A percentile compares a stretch with the other conserved stretches of the same genome.
Evolutionary conservation across 2,888 invertebrate genomes (phyloP).

Genomic region (Drosophila falleni): DNA sequence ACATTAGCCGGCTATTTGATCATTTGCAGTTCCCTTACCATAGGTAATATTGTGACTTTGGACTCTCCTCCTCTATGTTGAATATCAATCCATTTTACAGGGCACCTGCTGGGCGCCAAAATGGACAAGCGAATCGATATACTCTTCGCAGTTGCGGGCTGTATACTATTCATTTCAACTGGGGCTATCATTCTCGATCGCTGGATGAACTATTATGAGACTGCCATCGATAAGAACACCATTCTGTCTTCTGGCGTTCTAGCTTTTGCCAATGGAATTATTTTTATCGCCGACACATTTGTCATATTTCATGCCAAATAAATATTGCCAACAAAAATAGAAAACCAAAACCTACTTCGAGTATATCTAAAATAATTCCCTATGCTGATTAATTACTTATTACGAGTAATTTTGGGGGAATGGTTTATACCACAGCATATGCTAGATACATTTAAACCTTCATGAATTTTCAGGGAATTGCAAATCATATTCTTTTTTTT

Average conservation of each 20-base stretch:
- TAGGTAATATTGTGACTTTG: slow-evolving; percentile 67
- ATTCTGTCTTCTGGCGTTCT: slow-evolving; percentile 71
- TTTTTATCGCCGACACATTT: slow-evolving; percentile 76
- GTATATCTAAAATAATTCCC: neutral
- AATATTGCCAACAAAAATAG: slow-evolving; percentile 17
- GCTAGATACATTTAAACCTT: neutral
- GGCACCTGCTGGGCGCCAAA: slow-evolving; percentile 67
- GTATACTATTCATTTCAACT: slow-evolving; percentile 71
- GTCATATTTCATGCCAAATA: slow-evolving; percentile 68
- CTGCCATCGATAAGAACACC: slow-evolving; percentile 63
- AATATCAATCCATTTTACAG: slow-evolving; percentile 51
- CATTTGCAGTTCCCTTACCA: slow-evolving; percentile 70
- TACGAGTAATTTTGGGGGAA: neutral
- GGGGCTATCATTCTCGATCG: slow-evolving; percentile 77
- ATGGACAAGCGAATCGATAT: slow-evolving; percentile 78
- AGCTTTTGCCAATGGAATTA: slow-evolving; percentile 67
- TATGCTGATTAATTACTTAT: neutral
- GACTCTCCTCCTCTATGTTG: neutral
- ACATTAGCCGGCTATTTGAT: slow-evolving; percentile 79
- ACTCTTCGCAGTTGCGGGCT: slow-evolving; percentile 73
- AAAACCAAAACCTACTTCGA: neutral
- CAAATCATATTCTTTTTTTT: neutral
- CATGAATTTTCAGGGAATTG: neutral
- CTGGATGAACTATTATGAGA: slow-evolving; percentile 60
- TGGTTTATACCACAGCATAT: neutral